These are phyloP conservation scores for Cyrtorhinus lividipennis DNA, from an alignment of 1,140 invertebrate genomes.

Conservation along the genomic window DNA sequence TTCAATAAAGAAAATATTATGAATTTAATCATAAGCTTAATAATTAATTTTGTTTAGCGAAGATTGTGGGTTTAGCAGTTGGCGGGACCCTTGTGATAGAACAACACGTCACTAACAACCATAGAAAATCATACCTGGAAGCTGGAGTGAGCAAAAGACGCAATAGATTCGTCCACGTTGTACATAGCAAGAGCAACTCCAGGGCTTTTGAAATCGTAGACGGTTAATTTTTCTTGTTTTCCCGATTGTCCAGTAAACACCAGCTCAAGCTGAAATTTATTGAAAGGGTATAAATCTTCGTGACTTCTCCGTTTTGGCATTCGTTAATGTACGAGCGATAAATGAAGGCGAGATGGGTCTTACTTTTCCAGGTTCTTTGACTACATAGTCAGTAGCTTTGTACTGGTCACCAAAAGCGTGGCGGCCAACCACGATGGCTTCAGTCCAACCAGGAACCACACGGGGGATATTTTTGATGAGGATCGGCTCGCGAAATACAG, in stretches of 20 bases:
- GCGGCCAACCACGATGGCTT: slow-evolving; percentile 68
- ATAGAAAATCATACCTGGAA: too few relatives aligned
- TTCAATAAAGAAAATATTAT: too few relatives aligned
- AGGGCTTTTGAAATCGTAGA: slow-evolving; percentile 37
- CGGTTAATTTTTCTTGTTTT: slow-evolving; percentile 30
- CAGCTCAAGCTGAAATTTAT: slow-evolving; percentile 47
- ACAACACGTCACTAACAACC: too few relatives aligned
- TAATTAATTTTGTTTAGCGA: too few relatives aligned
- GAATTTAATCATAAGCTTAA: too few relatives aligned
- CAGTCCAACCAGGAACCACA: slow-evolving; percentile 71
- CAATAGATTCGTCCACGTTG: slow-evolving; percentile 76
- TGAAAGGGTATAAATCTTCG: slow-evolving; percentile 17
- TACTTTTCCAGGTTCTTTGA: slow-evolving; percentile 52
- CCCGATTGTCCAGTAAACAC: slow-evolving; percentile 48
- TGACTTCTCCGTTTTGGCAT: slow-evolving; percentile 21
- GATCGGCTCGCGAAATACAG: slow-evolving; percentile 81
- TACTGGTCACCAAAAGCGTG: slow-evolving; percentile 87
- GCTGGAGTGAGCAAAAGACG: slow-evolving; percentile 68
- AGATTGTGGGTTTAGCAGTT: too few relatives aligned
- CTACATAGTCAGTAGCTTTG: slow-evolving; percentile 70
- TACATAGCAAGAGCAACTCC: slow-evolving; percentile 79
- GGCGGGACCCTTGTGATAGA: too few relatives aligned
- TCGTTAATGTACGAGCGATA: background rate
- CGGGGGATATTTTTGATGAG: slow-evolving; percentile 77
- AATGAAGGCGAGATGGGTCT: background rate